Evolutionary conservation across 1,140 invertebrate species (phyloP), one percentile per base, ranked within the genome.

Genomic region (Drosophila bipectinata): DNA sequence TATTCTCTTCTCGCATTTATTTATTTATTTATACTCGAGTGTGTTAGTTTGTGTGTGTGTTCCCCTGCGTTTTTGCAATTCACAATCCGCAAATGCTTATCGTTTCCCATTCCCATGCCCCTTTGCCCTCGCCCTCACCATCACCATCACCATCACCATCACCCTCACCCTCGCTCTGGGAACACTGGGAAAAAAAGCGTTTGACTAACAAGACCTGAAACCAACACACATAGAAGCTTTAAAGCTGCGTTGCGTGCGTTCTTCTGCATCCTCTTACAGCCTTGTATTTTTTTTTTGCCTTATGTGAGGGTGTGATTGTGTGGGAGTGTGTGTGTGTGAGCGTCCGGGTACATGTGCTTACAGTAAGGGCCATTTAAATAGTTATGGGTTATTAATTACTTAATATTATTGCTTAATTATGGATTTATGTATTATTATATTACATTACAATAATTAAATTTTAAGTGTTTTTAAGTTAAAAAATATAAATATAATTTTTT

Each of bases 201-300:
- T 6, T 1, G 9, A 47, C 21, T 1, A 47, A 34, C 10, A 58
- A 18, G 18, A 18, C 18, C 18, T 18, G 18, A 18, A 18, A 18
- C 18, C 18, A 18, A 18, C 1, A n/a, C 18, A 44, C 12, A 21
- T 12, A 12, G 26, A 41, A 71, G 64, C 66, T 72, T 69, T 52
- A 59, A 71, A 58, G 79, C 79, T 78, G 79, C 79, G 79, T 83
- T 82, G 79, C 79, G 79, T 82, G 79, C 75, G 79, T 66, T 48
- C 56, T 77, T 66, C 53, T 53, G 63, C 18, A 30, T 47, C 44
- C 57, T 61, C 59, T 26, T 49, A 1, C 0, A 1, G 28, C n/a
- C 30, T 55, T 77, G 79, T 73, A n/a, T 52, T 41, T 41, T 41
- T 41, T 41, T 41, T 41, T 41, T 41, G 12, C 15, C 37, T 41